Base-by-base conservation (phyloP, 2,888 invertebrate genomes). In the Aporophyla nigra region DNA sequence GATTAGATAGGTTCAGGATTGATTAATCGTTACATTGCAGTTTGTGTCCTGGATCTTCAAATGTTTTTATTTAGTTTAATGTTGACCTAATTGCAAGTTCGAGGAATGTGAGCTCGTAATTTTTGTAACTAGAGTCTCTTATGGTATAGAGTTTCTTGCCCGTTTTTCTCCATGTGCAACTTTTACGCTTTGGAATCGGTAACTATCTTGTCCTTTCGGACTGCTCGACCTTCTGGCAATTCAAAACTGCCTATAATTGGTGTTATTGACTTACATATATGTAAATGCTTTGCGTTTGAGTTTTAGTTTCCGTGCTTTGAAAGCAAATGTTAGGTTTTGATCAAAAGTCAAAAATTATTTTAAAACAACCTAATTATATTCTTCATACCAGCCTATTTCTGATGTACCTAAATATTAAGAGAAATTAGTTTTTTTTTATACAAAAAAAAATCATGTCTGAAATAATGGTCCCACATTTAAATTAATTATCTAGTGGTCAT, bases 1-100 rank as follows among this genome's bases (percentile, higher is more conserved):
- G 63, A 65, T 80, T 71, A 73, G 46, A 65, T 54, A 62, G 19
- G 27, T 43, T 10, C 49, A 16, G 66, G 66, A 78, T 67, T 61
- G 61, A 66, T 66, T 56, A 24, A 40, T 27, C 6, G 43, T 24
- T 24, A 16, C 46, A 54, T 54, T 75, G 59, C 54, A 62, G 24
- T 67, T 75, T 16, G 16, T 62, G 51, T 66, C 46, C 58, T 46
- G 16, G 24, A 33, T 58, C 2, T 21, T 16, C 14, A 14, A 49
- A 54, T 16, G 21, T 16, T 40, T 43, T 76, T 33, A 58, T 71
- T n/a, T 54, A 10, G 12, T 0, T 62, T 74, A 33, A 16, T n/a
- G 7, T 54, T 67, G 58, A 56, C 51, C 49, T 80, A 54, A 40
- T 76, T 76, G 12, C 53, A 46, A 7, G n/a, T 5, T 67, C 19